Conservation (phyloP, 2,888 invertebrate genomes). For the Archips xylosteana region DNA sequence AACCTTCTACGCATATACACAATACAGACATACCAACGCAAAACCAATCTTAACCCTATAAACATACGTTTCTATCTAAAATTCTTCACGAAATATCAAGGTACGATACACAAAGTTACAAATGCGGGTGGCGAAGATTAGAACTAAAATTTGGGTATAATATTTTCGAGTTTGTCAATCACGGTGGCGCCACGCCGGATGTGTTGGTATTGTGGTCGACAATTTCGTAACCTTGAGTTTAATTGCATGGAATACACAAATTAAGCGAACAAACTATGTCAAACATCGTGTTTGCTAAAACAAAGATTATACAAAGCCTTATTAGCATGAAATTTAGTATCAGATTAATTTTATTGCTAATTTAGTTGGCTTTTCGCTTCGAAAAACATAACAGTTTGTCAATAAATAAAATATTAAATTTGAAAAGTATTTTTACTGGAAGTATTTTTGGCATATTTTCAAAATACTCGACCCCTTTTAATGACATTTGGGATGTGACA, state of each 20-base stretch:
- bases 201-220: constrained; percentile 4
- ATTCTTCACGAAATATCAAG: constrained; percentile 12
- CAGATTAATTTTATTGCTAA: not conserved
- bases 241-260: constrained; percentile 26
- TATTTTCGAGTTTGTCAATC: not conserved
- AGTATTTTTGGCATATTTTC: not conserved
- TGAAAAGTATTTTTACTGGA: constrained; percentile 15
- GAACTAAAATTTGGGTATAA: constrained; percentile 5
- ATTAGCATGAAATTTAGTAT: not conserved
- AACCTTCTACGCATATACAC: constrained; percentile 33
- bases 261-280: constrained; percentile 15
- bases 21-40: constrained; percentile 6
- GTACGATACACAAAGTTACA: constrained; percentile 20
- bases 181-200: constrained; percentile 14
- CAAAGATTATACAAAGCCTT: not conserved
- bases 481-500: not conserved
- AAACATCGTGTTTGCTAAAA: constrained; percentile 9
- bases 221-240: constrained; percentile 25
- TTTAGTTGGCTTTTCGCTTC: not conserved
- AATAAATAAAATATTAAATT: not conserved
- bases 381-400: not conserved
- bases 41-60: constrained; percentile 12
- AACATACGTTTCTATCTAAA: not conserved
- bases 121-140: constrained; percentile 1
- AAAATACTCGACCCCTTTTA: constrained; percentile 17